These are phyloP conservation scores for Drosophila pachea DNA, from an alignment of 1,140 invertebrate species.

Conservation along the genomic window DNA sequence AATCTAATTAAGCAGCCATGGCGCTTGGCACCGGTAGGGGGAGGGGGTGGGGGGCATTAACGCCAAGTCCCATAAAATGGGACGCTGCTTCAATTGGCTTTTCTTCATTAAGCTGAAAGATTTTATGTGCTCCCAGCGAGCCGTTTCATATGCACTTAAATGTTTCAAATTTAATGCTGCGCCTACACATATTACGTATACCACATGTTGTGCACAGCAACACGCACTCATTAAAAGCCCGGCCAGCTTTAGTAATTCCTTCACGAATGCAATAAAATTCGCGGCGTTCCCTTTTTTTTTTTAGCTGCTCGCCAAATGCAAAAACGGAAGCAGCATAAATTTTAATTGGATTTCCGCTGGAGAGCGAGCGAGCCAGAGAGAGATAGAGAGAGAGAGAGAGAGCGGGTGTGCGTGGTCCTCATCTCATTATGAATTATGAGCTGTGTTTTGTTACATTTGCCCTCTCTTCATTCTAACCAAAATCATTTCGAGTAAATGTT, in stretches of 20 bases:
- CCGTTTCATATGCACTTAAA: conserved; percentile 55
- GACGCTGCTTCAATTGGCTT: conserved; percentile 45
- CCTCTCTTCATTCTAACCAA: conserved; percentile 6
- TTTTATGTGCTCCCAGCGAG: conserved; percentile 40
- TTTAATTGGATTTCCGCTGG: conserved; percentile 69
- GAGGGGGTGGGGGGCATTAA: conserved; percentile 36
- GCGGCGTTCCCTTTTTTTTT: conserved; percentile 21
- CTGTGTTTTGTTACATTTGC: conserved; percentile 25
- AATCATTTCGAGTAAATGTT: conserved; percentile 30
- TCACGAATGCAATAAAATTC: conserved; percentile 30
- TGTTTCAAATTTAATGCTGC: conserved; percentile 36
- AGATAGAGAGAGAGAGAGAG: neutral
- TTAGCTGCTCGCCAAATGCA: conserved; percentile 22
- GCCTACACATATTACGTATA: conserved; percentile 54
- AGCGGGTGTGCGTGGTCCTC: neutral
- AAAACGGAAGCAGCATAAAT: conserved; percentile 54
- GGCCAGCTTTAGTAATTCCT: neutral
- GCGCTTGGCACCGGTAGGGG: conserved; percentile 10
- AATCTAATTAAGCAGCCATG: conserved; percentile 70
- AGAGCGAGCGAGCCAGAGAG: neutral
- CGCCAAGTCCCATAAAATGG: conserved; percentile 55
- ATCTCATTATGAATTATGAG: conserved; percentile 40
- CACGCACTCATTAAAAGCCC: conserved; percentile 7
- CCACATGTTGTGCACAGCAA: conserved; percentile 58
- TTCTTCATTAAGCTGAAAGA: conserved; percentile 38